Conservation (phyloP, 2,113 vertebrate genomes). For the Mugil cephalus region DNA sequence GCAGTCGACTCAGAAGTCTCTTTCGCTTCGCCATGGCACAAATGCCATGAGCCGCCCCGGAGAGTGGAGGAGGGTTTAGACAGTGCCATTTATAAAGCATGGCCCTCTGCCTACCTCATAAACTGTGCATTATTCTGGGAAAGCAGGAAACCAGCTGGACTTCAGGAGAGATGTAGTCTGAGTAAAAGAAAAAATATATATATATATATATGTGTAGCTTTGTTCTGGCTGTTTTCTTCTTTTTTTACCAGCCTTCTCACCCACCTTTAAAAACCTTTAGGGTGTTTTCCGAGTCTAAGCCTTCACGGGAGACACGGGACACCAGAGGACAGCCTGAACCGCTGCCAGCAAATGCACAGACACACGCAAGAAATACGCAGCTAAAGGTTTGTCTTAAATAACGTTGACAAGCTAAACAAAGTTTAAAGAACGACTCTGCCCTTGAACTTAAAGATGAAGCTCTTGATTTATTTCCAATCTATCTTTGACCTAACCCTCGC, state of each 20-base stretch:
- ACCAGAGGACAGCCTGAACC: neutral
- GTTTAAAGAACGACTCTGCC: no score
- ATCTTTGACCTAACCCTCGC: neutral
- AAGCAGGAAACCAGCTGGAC: constrained; percentile 69
- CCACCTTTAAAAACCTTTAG: neutral
- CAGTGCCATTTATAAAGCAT: constrained; percentile 78
- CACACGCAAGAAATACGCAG: no score
- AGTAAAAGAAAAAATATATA: constrained; percentile 30
- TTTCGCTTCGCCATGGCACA: neutral
- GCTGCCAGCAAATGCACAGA: no score
- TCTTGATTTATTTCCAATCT: no score
- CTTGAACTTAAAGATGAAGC: neutral
- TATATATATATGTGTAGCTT: constrained; percentile 1
- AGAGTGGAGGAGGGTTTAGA: constrained; percentile 53
- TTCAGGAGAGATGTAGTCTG: constrained; percentile 43
- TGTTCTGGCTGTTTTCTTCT: constrained; percentile 5
- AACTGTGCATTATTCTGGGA: constrained; percentile 78
- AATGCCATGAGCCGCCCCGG: constrained; percentile 31
- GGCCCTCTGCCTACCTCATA: constrained; percentile 76
- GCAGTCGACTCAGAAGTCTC: constrained; percentile 14
- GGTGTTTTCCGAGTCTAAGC: neutral
- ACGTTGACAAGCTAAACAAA: no score
- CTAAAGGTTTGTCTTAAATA: no score
- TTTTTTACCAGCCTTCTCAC: constrained; percentile 4
- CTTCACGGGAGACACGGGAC: neutral